A percentile compares a stretch with the other conserved stretches of the same genome.
phyloP scores from a whole-genome alignment of 2,113 vertebrate species.

The Tenebrosternarchus preto region DNA sequence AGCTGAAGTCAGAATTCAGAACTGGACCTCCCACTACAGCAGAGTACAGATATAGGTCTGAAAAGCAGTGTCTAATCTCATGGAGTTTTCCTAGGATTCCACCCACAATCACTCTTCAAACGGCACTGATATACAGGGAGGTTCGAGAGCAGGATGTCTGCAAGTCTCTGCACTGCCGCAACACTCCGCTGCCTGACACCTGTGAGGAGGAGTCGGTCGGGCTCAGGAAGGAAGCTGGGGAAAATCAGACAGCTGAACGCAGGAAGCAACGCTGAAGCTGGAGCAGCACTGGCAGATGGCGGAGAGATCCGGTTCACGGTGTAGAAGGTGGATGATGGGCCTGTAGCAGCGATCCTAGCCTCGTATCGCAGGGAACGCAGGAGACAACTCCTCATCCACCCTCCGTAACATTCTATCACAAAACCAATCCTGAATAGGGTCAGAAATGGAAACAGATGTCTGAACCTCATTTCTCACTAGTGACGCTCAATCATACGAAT shows the following conservation, averaged over 20 bases:
- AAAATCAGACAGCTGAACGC: background rate
- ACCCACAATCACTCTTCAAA: background rate
- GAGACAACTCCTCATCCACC: constrained; percentile 47
- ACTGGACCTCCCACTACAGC: no score
- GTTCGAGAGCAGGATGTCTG: background rate
- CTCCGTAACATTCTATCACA: constrained; percentile 55
- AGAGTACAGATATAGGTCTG: no score
- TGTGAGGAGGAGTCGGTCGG: background rate
- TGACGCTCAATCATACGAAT: constrained; percentile 51
- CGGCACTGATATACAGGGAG: background rate
- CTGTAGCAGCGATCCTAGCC: constrained; percentile 46
- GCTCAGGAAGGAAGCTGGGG: background rate
- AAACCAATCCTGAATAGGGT: constrained; percentile 53
- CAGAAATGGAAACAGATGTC: constrained; percentile 64
- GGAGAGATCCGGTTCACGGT: constrained; percentile 44
- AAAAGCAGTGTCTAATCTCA: background rate
- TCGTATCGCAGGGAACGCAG: constrained; percentile 47
- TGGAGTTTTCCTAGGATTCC: background rate
- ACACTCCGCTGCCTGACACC: background rate
- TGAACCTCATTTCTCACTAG: constrained; percentile 46
- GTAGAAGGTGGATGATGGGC: constrained; percentile 51
- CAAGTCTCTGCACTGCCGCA: background rate
- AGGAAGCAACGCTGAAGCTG: constrained; percentile 7
- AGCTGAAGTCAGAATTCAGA: background rate
- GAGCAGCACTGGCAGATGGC: background rate